Conservation (phyloP, 1,140 invertebrate species). For the Bombus pyrosoma region DNA sequence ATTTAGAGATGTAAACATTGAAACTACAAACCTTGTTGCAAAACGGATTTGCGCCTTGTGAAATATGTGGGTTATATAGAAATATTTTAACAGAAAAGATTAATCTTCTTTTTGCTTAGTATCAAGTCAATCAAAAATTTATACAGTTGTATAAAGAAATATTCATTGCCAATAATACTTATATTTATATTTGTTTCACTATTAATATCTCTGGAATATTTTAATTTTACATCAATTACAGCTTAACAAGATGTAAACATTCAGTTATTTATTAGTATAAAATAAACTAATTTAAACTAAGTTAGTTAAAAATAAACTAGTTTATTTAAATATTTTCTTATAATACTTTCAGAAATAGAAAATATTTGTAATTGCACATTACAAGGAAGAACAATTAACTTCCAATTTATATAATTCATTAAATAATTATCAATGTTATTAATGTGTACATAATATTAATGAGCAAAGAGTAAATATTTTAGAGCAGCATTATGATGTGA, state of each 20-base stretch:
- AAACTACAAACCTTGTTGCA: background rate
- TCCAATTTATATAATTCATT: conserved; percentile 69
- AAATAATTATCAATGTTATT: conserved; percentile 42
- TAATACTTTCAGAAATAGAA: conserved; percentile 54
- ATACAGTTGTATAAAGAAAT: background rate
- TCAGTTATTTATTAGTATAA: background rate
- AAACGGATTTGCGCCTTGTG: background rate
- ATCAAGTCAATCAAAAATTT: background rate
- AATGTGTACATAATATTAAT: conserved; percentile 68
- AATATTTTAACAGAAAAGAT: background rate
- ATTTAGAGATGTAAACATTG: conserved; percentile 6
- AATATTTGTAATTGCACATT: conserved; percentile 36
- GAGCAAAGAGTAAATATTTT: conserved; percentile 43
- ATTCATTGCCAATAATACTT: background rate
- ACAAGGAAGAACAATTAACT: conserved; percentile 76
- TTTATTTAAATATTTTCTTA: conserved; percentile 3
- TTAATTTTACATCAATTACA: background rate
- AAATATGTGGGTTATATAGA: background rate
- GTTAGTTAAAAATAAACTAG: background rate
- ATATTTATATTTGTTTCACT: background rate
- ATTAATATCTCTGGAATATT: background rate
- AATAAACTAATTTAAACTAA: background rate
- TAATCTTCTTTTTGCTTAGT: background rate
- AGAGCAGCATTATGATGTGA: conserved; percentile 71
- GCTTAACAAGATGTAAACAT: background rate